phyloP scores from a whole-genome alignment of 2,888 invertebrate species.

The Pheosia tremula region DNA sequence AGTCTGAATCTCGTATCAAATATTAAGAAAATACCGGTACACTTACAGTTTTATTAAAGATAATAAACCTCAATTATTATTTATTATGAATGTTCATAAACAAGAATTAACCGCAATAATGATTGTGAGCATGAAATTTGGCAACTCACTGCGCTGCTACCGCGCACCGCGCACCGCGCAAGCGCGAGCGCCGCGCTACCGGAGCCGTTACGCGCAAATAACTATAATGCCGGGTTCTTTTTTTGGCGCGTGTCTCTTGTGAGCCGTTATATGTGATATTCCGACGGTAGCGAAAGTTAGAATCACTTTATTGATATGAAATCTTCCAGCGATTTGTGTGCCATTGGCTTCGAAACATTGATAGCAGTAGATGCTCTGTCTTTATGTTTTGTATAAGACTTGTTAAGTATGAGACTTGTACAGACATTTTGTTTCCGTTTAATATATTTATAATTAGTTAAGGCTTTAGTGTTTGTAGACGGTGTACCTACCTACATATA shows the following conservation, averaged over 20 bases:
- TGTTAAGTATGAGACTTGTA: not conserved
- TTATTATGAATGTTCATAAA: slow-evolving; percentile 39
- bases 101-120: slow-evolving; percentile 48
- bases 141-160: slow-evolving; percentile 68
- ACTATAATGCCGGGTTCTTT: slow-evolving; percentile 64
- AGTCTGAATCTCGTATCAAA: slow-evolving; percentile 15
- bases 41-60: slow-evolving; percentile 37
- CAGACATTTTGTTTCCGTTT: not conserved
- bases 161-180: slow-evolving; percentile 51
- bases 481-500: too few relatives aligned
- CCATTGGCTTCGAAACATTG: not conserved
- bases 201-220: slow-evolving; percentile 81
- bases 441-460: not conserved
- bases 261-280: slow-evolving; percentile 73
- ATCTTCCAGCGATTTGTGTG: slow-evolving; percentile 23
- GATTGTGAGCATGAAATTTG: slow-evolving; percentile 64
- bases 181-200: slow-evolving; percentile 56
- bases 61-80: slow-evolving; percentile 46
- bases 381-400: not conserved
- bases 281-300: slow-evolving; percentile 79
- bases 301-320: slow-evolving; percentile 52
- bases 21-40: slow-evolving; percentile 39
- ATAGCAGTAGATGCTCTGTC: not conserved
- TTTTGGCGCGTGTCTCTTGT: slow-evolving; percentile 80
- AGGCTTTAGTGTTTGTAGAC: too few relatives aligned